Conservation (phyloP, 1,140 invertebrate species). For the Stegodyphus mimosarum region DNA sequence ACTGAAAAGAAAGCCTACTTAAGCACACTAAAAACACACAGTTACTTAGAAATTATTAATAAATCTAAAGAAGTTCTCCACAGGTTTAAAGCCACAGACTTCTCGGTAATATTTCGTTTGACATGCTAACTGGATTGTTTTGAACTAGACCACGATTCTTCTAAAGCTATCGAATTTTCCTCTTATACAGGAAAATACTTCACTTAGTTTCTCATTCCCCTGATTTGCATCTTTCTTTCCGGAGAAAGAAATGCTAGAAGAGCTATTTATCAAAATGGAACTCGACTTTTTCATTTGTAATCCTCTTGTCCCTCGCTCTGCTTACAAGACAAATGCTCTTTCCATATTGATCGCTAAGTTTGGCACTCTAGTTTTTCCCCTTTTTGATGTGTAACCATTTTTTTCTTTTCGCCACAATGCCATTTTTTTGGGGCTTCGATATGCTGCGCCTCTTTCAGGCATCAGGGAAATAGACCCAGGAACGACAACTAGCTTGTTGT, state of each 20-base stretch:
- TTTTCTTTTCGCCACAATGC: slow-evolving; percentile 15
- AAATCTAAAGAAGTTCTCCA: too few relatives aligned
- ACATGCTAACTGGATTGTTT: neutral
- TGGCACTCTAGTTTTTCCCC: slow-evolving; percentile 30
- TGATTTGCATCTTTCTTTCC: slow-evolving; percentile 47
- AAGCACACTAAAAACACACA: too few relatives aligned
- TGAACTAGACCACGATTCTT: slow-evolving; percentile 12
- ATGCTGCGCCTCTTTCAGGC: neutral
- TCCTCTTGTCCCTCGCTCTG: slow-evolving; percentile 31
- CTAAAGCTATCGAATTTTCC: slow-evolving; percentile 30
- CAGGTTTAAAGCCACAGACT: too few relatives aligned
- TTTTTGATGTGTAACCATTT: slow-evolving; percentile 10
- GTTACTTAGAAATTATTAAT: too few relatives aligned
- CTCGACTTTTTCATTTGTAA: slow-evolving; percentile 58
- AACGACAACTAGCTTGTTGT: neutral
- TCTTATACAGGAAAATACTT: slow-evolving; percentile 33
- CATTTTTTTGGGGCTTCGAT: neutral
- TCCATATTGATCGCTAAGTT: slow-evolving; percentile 51
- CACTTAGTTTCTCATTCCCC: slow-evolving; percentile 50
- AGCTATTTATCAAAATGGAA: slow-evolving; percentile 56
- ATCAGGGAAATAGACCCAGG: neutral
- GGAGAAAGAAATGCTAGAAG: slow-evolving; percentile 34
- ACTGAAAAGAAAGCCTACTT: too few relatives aligned
- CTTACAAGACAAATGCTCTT: slow-evolving; percentile 53
- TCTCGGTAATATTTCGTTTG: too few relatives aligned